Percentiles rank a stretch among this genome's conserved stretches.
These are phyloP conservation scores for Pelobates cultripes DNA, from an alignment of 2,797 vertebrate genomes.

Conservation along the genomic window DNA sequence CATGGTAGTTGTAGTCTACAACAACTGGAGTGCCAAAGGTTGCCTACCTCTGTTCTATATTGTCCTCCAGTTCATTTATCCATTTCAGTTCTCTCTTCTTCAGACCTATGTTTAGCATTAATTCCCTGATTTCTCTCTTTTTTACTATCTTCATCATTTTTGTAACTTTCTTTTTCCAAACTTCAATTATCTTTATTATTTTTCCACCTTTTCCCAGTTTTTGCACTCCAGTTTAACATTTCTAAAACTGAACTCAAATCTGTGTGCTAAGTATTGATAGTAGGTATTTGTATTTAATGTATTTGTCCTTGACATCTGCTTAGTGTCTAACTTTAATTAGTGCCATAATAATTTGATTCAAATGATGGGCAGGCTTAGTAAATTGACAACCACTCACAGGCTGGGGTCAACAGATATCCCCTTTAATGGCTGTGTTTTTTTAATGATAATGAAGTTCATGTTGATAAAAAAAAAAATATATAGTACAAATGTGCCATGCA, in stretches of 20 bases:
- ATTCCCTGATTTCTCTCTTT: not conserved
- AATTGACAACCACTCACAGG: not conserved
- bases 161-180: not conserved
- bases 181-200: not conserved
- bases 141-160: not conserved
- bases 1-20: too few relatives aligned
- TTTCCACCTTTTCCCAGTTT: not conserved
- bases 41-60: too few relatives aligned
- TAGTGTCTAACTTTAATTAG: not conserved
- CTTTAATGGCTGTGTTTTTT: too few relatives aligned
- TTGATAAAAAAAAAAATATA: too few relatives aligned
- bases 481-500: too few relatives aligned
- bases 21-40: too few relatives aligned
- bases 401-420: not conserved
- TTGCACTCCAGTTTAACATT: not conserved
- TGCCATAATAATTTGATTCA: not conserved
- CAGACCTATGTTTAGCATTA: too few relatives aligned
- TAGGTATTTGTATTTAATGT: not conserved
- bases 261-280: not conserved
- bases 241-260: not conserved
- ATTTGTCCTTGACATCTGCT: not conserved
- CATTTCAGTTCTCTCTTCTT: too few relatives aligned
- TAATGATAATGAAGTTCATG: too few relatives aligned
- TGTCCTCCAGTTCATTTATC: too few relatives aligned
- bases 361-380: not conserved